phyloP scores from a whole-genome alignment of 2,113 vertebrate species.

The Phalacrocorax brasilianus region DNA sequence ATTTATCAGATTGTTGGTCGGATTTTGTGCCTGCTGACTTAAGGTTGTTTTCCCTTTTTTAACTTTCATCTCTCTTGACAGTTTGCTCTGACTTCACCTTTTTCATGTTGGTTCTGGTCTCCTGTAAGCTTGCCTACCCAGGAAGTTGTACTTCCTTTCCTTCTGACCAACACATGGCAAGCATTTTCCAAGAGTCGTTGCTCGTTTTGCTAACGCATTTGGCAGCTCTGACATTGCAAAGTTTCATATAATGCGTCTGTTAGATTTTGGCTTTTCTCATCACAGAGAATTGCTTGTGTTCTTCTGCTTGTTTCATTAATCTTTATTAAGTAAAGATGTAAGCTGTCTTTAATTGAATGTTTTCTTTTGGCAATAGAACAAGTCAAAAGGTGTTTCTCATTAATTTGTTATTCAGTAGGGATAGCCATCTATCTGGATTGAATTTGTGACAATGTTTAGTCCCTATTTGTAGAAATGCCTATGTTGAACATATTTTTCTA shows the following conservation, averaged over 20 bases:
- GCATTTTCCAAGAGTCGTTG: conserved; percentile 31
- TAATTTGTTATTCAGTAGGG: conserved; percentile 67
- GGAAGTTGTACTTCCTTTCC: conserved; percentile 46
- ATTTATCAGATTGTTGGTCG: background rate
- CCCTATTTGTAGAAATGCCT: conserved; percentile 54
- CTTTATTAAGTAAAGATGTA: conserved; percentile 72
- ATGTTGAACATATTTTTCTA: conserved; percentile 58
- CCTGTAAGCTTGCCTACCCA: background rate
- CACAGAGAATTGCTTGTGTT: conserved; percentile 39
- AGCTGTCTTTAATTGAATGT: conserved; percentile 58
- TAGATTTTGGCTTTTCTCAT: conserved; percentile 53
- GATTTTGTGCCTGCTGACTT: background rate
- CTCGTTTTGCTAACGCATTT: conserved; percentile 29
- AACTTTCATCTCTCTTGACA: conserved; percentile 12
- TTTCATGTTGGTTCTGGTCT: conserved; percentile 17
- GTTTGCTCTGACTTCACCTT: conserved; percentile 42
- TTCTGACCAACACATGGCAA: conserved; percentile 50
- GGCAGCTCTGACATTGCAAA: conserved; percentile 40
- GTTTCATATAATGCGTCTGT: conserved; percentile 3
- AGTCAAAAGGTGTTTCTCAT: conserved; percentile 70
- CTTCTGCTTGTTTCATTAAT: conserved; percentile 67
- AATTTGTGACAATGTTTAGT: conserved; percentile 62
- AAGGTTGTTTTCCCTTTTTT: background rate
- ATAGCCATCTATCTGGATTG: conserved; percentile 65
- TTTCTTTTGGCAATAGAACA: conserved; percentile 62